Conservation (phyloP, 2,888 invertebrate genomes). For the Hirtodrosophila alboralis region DNA sequence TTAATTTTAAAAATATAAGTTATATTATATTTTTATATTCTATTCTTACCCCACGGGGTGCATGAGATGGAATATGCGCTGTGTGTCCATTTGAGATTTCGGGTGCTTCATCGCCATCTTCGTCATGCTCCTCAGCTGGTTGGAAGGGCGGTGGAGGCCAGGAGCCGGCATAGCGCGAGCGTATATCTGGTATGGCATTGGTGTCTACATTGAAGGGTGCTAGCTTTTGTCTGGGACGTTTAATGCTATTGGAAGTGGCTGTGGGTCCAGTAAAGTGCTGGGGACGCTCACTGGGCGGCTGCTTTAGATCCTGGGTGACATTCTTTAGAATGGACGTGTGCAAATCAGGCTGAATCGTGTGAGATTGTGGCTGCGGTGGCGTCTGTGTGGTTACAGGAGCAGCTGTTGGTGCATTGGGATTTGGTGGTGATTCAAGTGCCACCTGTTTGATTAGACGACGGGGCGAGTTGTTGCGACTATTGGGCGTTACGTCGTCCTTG, state of each 20-base stretch:
- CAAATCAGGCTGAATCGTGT: conserved; percentile 64
- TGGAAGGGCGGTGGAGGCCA: conserved; percentile 85
- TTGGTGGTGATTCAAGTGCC: conserved; percentile 88
- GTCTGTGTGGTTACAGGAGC: conserved; percentile 46
- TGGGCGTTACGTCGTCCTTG: conserved; percentile 82
- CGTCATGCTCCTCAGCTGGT: conserved; percentile 76
- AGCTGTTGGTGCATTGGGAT: conserved; percentile 46
- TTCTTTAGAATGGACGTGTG: conserved; percentile 82
- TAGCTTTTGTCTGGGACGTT: conserved; percentile 86
- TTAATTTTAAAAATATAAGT: not conserved
- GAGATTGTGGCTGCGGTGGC: conserved; percentile 26
- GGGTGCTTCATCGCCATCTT: conserved; percentile 69
- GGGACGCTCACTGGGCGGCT: conserved; percentile 24
- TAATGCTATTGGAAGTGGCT: conserved; percentile 82
- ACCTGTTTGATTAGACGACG: conserved; percentile 89
- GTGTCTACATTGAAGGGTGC: conserved; percentile 85
- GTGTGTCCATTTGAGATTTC: conserved; percentile 73
- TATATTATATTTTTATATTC: conserved; percentile 78
- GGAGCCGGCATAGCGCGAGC: conserved; percentile 85
- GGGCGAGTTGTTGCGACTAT: conserved; percentile 87
- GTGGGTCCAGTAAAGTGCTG: conserved; percentile 49
- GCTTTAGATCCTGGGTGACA: conserved; percentile 69
- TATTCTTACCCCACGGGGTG: conserved; percentile 57
- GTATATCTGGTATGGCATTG: conserved; percentile 85
- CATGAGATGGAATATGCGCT: conserved; percentile 36